Evolutionary conservation across 2,888 invertebrate species (phyloP), one percentile per base, ranked within the genome.

Genomic region (Gymnoscelis rufifasciata): DNA sequence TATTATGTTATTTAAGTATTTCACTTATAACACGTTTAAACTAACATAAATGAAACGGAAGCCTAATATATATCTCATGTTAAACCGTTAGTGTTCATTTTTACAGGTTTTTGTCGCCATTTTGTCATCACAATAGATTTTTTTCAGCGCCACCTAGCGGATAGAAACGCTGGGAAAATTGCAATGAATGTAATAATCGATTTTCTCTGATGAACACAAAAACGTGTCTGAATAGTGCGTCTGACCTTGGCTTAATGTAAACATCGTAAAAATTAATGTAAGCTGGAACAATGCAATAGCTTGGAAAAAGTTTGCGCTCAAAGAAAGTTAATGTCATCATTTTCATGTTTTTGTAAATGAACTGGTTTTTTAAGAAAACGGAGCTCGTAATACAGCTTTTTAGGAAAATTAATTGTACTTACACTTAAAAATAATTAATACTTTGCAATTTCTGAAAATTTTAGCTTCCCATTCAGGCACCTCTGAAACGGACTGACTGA

Each of bases 121-220:
- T 35, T 10, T 2, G 1, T 7, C 37, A 45, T 37, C 44, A 55
- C 55, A 55, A 52, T 52, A 38, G 42, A 24, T 38, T 40, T 54
- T 37, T 50, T 50, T 61, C 59, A 75, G 52, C 74, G 77, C 80
- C 82, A 74, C 71, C 83, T 83, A 66, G 65, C 60, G 66, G 67
- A 66, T 78, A 79, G 82, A 77, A 73, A 83, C 74, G 76, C 66
- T 79, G 74, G 67, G 67, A 71, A 66, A 62, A 60, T 35, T 19
- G 60, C 51, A 6, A 15, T 56, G 58, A 62, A 58, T 58, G 50
- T 53, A 47, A 39, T 54, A 51, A 51, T 60, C 60, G 62, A 64
- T 64, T 62, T 60, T 60, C 57, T 56, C 54, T 38, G 42, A 24
- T 28, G 23, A 8, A 13, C 43, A 24, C 39, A 49, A 48, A 38